Evolutionary conservation across 2,797 vertebrate species (phyloP), one percentile per base, ranked within the genome.

Genomic region (Tolypeutes matacus): DNA sequence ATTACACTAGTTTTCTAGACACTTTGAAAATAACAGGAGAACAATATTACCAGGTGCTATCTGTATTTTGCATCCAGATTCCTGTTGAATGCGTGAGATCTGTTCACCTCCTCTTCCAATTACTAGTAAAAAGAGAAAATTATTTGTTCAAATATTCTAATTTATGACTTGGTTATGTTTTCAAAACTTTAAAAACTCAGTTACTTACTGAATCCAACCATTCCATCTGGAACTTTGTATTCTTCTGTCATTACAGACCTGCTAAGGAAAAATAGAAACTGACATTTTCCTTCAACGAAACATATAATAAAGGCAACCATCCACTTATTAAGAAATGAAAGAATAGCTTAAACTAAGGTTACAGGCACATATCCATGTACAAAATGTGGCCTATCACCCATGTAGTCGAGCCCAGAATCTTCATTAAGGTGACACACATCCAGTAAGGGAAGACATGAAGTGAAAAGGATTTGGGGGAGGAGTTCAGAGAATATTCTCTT

Each of bases 171-270:
- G 0, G 60, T 9, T 34, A 5, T 31, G 49, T n/a, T 95, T 17
- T 84, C 72, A 89, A 89, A 93, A 60, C 42, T 18, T 77, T 51
- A 81, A 86, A 87, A 14, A 64, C 42, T 36, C 88, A 23, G 15
- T 81, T 96, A 99, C 99, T 99, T 99, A 99, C 99, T 99, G 98
- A 99, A 99, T 98, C 99, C 99, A 98, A 99, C 99, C 99, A 99
- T 99, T 78, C 99, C 99, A 97, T 99, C 99, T 34, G 99, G 99
- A 98, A 99, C 99, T 98, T 99, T 99, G 97, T 99, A 99, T 67
- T 99, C 99, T 95, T 99, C 99, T 64, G 99, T 99, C 97, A 99
- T 98, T 87, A 99, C 96, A 95, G 99, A 99, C 97, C 99, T 99
- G 97, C 86, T 93, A 81, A 96, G 60, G 95, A 25, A 87, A 70